phyloP scores from a whole-genome alignment of 2,888 invertebrate species.

The Apodemia zela region DNA sequence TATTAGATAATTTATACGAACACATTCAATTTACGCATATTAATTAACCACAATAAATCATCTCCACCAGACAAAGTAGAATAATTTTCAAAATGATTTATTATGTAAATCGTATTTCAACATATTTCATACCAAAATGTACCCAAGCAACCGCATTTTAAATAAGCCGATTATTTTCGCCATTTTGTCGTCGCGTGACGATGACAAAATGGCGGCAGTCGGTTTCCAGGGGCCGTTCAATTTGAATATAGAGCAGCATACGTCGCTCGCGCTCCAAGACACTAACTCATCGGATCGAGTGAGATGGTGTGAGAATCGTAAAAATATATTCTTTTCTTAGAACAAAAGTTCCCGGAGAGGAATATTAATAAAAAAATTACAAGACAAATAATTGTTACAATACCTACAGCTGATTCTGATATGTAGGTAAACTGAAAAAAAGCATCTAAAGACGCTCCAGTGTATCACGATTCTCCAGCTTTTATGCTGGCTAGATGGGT shows the following conservation, averaged over 20 bases:
- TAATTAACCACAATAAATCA: not conserved
- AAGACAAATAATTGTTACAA: too few species aligned
- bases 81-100: slow-evolving; percentile 20
- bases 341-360: slow-evolving; percentile 42
- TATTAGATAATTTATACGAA: too few species aligned
- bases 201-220: slow-evolving; percentile 73
- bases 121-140: slow-evolving; percentile 31
- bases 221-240: slow-evolving; percentile 62
- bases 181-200: slow-evolving; percentile 59
- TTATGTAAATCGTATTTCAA: slow-evolving; percentile 25
- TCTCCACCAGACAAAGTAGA: not conserved
- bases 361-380: not conserved
- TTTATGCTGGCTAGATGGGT: too few species aligned
- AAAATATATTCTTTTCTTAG: slow-evolving; percentile 70
- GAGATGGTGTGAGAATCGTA: slow-evolving; percentile 73
- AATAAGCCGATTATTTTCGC: slow-evolving; percentile 50
- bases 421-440: too few species aligned
- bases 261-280: slow-evolving; percentile 71
- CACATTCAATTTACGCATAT: not conserved
- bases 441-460: too few species aligned
- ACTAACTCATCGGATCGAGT: slow-evolving; percentile 77
- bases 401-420: too few species aligned
- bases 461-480: too few species aligned
- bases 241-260: slow-evolving; percentile 79
- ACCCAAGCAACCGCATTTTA: slow-evolving; percentile 33